These are phyloP conservation scores for Thaleichthys pacificus DNA, from an alignment of 2,797 vertebrate species.

Conservation along the genomic window DNA sequence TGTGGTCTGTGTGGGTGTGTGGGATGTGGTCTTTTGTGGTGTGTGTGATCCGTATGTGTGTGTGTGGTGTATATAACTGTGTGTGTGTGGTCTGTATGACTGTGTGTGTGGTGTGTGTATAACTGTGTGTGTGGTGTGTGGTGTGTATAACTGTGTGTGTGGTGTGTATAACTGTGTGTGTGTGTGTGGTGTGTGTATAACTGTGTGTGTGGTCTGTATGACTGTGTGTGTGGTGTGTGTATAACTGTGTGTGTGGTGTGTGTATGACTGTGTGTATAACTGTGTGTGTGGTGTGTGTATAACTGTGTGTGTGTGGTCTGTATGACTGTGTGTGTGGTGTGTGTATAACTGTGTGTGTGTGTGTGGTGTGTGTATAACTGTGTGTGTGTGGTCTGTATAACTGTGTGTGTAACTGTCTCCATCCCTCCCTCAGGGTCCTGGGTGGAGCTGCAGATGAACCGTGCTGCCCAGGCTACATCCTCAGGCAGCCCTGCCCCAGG, in stretches of 20 bases:
- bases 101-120: background rate
- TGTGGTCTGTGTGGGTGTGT: too few relatives aligned
- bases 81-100: background rate
- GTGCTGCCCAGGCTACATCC: conserved; percentile 40
- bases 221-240: background rate
- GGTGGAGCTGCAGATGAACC: conserved; percentile 94
- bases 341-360: background rate
- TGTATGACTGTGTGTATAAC: too few relatives aligned
- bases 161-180: too few relatives aligned
- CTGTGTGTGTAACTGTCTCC: background rate
- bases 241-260: background rate
- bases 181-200: too few relatives aligned
- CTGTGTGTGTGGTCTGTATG: background rate
- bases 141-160: background rate
- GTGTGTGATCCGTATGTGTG: background rate
- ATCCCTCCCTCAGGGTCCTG: conserved; percentile 85
- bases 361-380: too few relatives aligned
- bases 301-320: background rate
- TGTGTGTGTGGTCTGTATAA: background rate
- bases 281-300: too few relatives aligned
- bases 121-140: too few relatives aligned
- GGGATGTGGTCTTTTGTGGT: background rate
- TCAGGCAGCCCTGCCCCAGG: conserved; percentile 6
- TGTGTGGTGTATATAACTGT: background rate
- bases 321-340: background rate